Base-by-base conservation (phyloP, 1,140 invertebrate genomes). In the Riptortus pedestris region DNA sequence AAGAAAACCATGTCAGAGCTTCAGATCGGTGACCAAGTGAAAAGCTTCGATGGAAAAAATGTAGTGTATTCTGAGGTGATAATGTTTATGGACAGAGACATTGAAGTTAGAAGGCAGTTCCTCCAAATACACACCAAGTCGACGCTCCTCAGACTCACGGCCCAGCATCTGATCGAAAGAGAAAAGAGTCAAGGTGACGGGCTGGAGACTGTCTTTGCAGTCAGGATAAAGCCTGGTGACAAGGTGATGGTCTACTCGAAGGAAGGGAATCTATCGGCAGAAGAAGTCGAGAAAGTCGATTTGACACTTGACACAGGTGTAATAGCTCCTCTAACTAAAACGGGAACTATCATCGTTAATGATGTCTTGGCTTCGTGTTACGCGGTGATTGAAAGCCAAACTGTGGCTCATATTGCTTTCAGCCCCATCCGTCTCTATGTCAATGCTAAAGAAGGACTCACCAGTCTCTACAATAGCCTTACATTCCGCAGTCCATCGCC, bases 301-400 rank as follows among this genome's bases (percentile, higher is more conserved):
- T 73, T 80, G 16, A 76, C 83, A 11, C 72, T 79, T 1, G 76
- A 79, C 20, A 75, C 75, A 29, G 96, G 95, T 9, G 85, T 94
- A 1, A 94, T 82, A 71, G 95, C 95, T 1, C 96, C 96, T 0
- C 77, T 98, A 14, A 99, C 96, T 0, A 74, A 74, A 18, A 81
- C 82, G 11, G 96, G 96, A 0, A 96, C 87, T 26, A 76, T 98
- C 12, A 79, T 98, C 26, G 90, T 98, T 0, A 86, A 98, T 73
- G 87, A 87, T 65, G 85, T 96, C 2, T 80, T 93, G 0, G 90
- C 90, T 1, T 97, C 94, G 0, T 98, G 95, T 74, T 99, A 98
- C 76, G 95, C 95, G 0, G 77, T 93, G 11, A 80, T 98, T 16
- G 80, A 88, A 72, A 90, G 86, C 74, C 91, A 95, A 69, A 73